phyloP scores from a whole-genome alignment of 1,140 invertebrate genomes.

The Polyergus mexicanus region DNA sequence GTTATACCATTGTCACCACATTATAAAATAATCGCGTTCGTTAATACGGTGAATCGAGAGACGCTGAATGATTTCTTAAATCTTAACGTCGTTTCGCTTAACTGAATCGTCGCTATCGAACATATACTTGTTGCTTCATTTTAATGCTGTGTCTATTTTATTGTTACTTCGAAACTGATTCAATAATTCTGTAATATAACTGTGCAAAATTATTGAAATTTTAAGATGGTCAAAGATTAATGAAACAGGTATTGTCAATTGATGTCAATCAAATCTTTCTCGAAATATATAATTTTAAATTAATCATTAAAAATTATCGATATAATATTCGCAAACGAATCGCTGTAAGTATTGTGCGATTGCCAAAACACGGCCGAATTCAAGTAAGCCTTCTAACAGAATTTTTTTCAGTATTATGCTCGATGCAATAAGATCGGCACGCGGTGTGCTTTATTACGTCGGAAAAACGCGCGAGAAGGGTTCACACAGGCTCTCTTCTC shows the following conservation, averaged over 20 bases:
- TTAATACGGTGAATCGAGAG: constrained; percentile 46
- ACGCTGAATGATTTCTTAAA: neutral
- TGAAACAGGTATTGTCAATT: neutral
- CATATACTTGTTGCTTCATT: too few relatives aligned
- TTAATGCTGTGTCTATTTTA: too few relatives aligned
- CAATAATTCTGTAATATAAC: too few relatives aligned
- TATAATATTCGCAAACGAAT: neutral
- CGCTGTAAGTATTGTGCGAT: neutral
- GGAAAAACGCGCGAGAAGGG: constrained; percentile 37
- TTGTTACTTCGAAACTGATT: too few relatives aligned
- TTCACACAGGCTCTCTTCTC: constrained; percentile 36
- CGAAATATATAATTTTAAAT: neutral
- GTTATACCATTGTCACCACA: constrained; percentile 73
- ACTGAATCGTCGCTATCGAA: too few relatives aligned
- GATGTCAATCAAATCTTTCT: neutral
- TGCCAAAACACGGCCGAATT: neutral
- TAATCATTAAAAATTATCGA: neutral
- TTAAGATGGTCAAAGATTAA: neutral
- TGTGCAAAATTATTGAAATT: neutral
- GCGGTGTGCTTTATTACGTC: constrained; percentile 60
- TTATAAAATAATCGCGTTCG: too few relatives aligned
- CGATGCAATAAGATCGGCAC: constrained; percentile 56
- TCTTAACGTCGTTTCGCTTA: too few relatives aligned
- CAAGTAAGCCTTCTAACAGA: neutral
- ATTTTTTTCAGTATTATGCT: neutral